Base-by-base conservation (phyloP, 2,888 invertebrate genomes). In the Calameuta filiformis region DNA sequence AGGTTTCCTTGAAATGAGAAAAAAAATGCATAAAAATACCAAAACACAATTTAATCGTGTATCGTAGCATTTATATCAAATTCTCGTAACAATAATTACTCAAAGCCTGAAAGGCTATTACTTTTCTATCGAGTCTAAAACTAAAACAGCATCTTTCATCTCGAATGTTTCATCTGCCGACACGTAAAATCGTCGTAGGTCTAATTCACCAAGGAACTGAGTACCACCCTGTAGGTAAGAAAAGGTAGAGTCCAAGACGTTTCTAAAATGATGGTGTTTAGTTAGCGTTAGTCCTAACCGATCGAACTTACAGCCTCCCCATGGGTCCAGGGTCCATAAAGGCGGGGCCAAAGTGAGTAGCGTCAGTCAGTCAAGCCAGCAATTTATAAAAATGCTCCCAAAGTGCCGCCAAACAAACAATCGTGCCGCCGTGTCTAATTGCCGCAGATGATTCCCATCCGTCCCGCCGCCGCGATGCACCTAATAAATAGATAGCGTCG, bases 341-440 rank as follows among this genome's bases (percentile, higher is more conserved):
- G 71, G 71, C 31, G 33, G 71, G 33, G 31, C 74, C 56, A 73
- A n/a, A 37, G 68, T 69, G 74, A 78, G 77, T 40, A 40, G 68
- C 75, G 71, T 31, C 56, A 73, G 68, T 74, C 76, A 35, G 69
- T 75, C 78, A 73, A 79, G 82, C 79, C 80, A 80, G 83, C 82
- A 84, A 87, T 87, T 83, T 83, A 79, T 33, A 75, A 77, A 84
- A 84, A 83, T 81, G 80, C 76, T 75, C 76, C 68, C 77, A 86
- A 84, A 82, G 77, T 79, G 84, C 88, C 88, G 86, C 86, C 88
- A 79, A 85, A 84, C 87, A 89, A 89, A 89, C 88, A 88, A 85
- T 87, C 84, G 81, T 68, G 73, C 81, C 81, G 81, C 81, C 84
- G 83, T 83, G 85, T 83, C 85, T 87, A 87, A 87, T 87, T 85